Conservation (phyloP, 2,797 vertebrate genomes). For the Numenius phaeopus region DNA sequence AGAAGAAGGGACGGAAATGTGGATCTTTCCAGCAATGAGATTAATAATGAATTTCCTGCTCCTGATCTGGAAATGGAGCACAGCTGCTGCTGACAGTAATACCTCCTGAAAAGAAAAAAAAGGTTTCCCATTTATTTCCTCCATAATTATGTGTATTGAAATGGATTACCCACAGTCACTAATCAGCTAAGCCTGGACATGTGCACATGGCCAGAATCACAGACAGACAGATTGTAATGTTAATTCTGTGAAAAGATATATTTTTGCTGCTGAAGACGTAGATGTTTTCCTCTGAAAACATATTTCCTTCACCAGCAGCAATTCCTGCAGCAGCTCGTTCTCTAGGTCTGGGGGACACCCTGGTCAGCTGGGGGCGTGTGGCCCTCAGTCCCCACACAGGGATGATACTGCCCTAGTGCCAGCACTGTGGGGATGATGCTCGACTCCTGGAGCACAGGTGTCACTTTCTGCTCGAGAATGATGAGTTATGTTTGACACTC, state of each 20-base stretch:
- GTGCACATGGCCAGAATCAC: accelerated
- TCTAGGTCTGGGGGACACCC: neutral
- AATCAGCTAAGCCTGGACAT: accelerated
- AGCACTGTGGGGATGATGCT: accelerated
- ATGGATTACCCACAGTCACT: neutral
- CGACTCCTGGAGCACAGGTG: neutral
- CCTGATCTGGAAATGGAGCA: neutral
- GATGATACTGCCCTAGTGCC: neutral
- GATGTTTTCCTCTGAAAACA: neutral
- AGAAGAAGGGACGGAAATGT: neutral
- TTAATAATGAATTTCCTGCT: constrained; percentile 19
- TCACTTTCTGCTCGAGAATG: neutral
- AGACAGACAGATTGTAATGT: neutral
- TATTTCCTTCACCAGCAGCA: neutral
- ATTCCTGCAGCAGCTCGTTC: neutral
- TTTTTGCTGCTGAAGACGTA: neutral
- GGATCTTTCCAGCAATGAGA: neutral
- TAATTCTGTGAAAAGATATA: accelerated
- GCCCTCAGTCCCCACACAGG: neutral
- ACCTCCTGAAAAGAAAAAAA: neutral
- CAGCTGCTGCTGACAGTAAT: neutral
- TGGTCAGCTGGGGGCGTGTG: neutral
- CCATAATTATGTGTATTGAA: neutral
- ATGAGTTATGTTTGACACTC: neutral
- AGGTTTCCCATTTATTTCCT: neutral